Evolutionary conservation across 2,888 invertebrate species (phyloP).

Genomic region (Exephanes ischioxanthus): DNA sequence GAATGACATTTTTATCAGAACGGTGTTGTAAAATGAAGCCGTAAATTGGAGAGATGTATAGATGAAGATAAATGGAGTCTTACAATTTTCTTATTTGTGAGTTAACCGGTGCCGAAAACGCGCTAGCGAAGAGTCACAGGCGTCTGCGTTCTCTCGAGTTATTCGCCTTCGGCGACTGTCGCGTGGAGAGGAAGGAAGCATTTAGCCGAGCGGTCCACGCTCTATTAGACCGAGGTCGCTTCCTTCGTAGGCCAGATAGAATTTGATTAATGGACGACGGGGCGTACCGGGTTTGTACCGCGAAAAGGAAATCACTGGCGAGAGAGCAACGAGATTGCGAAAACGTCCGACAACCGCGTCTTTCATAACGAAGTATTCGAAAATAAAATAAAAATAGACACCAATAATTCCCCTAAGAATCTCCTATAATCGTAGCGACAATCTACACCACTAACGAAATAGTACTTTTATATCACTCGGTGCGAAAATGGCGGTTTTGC

Average conservation of each 20-base stretch:
- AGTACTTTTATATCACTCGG: too few relatives aligned
- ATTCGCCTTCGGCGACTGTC: background rate
- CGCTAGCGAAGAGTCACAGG: background rate
- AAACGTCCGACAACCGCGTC: background rate
- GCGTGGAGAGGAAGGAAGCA: constrained; percentile 43
- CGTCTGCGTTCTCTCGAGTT: background rate
- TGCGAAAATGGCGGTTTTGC: too few relatives aligned
- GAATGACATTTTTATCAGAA: background rate
- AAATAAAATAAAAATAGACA: background rate
- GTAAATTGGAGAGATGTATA: background rate
- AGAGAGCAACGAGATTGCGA: constrained; percentile 12
- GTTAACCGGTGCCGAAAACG: background rate
- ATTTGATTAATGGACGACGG: constrained; percentile 58
- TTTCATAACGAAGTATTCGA: background rate
- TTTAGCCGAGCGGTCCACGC: constrained; percentile 43
- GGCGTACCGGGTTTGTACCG: constrained; percentile 7
- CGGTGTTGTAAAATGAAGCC: background rate
- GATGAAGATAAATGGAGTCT: background rate
- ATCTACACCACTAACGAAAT: too few relatives aligned
- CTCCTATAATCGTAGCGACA: background rate
- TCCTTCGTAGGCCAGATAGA: constrained; percentile 50
- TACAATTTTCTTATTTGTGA: background rate
- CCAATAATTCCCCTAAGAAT: background rate
- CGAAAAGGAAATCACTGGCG: constrained; percentile 22
- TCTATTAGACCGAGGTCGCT: constrained; percentile 55